Percentiles rank a stretch among this genome's conserved stretches.
These are phyloP conservation scores for Porphyrio hochstetteri DNA, from an alignment of 2,113 vertebrate species.

Conservation along the genomic window DNA sequence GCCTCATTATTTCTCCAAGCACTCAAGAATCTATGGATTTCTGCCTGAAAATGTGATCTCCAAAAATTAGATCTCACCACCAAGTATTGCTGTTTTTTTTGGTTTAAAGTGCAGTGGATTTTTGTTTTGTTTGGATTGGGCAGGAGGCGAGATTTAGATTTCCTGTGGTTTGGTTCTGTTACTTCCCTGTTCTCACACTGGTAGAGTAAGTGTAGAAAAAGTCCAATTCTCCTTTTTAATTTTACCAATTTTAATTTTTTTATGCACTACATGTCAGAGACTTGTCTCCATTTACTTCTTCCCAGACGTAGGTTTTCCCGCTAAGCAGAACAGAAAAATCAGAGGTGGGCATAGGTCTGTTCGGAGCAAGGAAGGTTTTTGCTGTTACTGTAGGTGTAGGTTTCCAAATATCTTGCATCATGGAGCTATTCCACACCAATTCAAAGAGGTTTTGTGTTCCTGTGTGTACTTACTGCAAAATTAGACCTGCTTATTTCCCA, in stretches of 20 bases:
- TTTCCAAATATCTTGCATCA: not conserved
- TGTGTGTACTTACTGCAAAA: not conserved
- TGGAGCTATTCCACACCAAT: not conserved
- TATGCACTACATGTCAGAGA: not conserved
- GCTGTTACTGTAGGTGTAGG: not conserved
- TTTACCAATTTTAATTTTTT: not conserved
- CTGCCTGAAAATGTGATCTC: not conserved
- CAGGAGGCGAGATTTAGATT: not conserved
- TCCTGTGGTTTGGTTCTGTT: accelerated
- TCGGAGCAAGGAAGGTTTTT: not conserved
- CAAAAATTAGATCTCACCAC: not conserved
- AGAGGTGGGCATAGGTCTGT: not conserved
- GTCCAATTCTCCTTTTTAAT: not conserved
- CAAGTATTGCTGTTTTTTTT: not conserved
- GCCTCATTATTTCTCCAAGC: not conserved
- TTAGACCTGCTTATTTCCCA: conserved; percentile 22
- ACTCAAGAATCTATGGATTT: not conserved
- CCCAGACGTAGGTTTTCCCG: not conserved
- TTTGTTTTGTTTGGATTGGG: not conserved
- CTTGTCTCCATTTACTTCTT: not conserved
- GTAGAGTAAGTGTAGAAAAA: not conserved
- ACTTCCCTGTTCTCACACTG: not conserved
- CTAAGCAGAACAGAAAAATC: not conserved
- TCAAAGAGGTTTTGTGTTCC: not conserved
- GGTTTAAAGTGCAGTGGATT: accelerated